Percentiles rank a stretch among this genome's conserved stretches.
These are phyloP conservation scores for Petrolisthes cinctipes DNA, from an alignment of 2,888 invertebrate genomes.

Conservation along the genomic window DNA sequence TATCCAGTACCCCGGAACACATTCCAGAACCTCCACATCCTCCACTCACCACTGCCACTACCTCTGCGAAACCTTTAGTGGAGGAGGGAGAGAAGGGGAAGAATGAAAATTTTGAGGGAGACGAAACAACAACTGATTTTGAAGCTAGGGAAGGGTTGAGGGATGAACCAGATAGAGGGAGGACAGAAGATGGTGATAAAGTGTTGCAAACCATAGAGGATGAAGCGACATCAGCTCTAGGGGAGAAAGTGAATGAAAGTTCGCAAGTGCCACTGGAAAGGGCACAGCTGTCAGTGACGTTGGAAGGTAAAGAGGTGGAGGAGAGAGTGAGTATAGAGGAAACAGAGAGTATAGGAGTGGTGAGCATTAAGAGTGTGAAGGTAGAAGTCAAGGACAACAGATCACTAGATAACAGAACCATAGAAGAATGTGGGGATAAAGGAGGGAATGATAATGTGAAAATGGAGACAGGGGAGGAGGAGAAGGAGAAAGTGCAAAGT, in stretches of 20 bases:
- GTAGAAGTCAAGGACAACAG: conserved; percentile 43
- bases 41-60: neutral
- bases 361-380: conserved; percentile 36
- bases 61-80: neutral
- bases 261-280: neutral
- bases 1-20: conserved; percentile 31
- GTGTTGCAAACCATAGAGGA: neutral
- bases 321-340: conserved; percentile 22
- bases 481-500: conserved; percentile 13
- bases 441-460: conserved; percentile 21
- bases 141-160: conserved; percentile 4
- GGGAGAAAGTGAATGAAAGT: neutral
- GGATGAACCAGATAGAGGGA: conserved; percentile 2
- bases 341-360: conserved; percentile 34
- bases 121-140: conserved; percentile 8
- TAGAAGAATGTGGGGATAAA: conserved; percentile 40
- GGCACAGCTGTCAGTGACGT: neutral
- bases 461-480: conserved; percentile 17
- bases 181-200: conserved; percentile 66
- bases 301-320: conserved; percentile 5
- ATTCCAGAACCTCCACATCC: conserved; percentile 15
- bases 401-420: conserved; percentile 42
- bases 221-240: neutral
- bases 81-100: neutral
- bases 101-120: conserved; percentile 18